Base-by-base conservation (phyloP, 2,113 vertebrate species). In the Sakesphorus luctuosus region DNA sequence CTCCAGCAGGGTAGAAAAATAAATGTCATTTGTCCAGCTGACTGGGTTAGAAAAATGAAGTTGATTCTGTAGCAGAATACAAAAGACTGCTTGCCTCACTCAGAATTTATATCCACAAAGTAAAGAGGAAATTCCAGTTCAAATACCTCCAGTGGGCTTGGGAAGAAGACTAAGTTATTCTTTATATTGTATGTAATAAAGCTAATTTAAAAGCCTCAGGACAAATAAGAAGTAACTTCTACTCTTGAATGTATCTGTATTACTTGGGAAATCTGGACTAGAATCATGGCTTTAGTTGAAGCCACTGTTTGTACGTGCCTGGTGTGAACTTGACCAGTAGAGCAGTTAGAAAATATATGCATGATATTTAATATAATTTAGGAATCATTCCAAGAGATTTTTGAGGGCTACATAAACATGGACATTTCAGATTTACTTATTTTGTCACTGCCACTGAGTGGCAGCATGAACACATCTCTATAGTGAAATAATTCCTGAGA, bases 401-500 rank as follows among this genome's bases (percentile, higher is more conserved):
- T 72, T 62, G 65, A 72, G 7, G 15, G 13, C 35, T 75, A 58
- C 4, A 11, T 50, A 55, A 83, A 68, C 11, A 33, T 6, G 26
- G 13, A 31, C 33, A 53, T 87, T 78, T 56, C 13, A 35, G 29
- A 56, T 74, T 49, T 77, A 75, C 13, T 71, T 93, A 25, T 40
- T 68, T 83, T 13, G 18, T 85, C 9, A 17, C 35, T 91, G 77
- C 96, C 96, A 93, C 44, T 1, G 62, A 92, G 96, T 92, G 96
- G 97, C 94, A 97, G 93, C 84, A 95, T 50, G 68, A 87, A 95
- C 83, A 92, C 65, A 77, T 69, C 44, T 63, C 13, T 76, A 9
- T 50, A 52, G 29, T 86, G 61, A 76, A 88, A 82, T 38, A 78
- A 62, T 62, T 69, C 26, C 38, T 72, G 49, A 62, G 44, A 81